Conservation (phyloP, 2,113 vertebrate genomes). For the Axis porcinus region DNA sequence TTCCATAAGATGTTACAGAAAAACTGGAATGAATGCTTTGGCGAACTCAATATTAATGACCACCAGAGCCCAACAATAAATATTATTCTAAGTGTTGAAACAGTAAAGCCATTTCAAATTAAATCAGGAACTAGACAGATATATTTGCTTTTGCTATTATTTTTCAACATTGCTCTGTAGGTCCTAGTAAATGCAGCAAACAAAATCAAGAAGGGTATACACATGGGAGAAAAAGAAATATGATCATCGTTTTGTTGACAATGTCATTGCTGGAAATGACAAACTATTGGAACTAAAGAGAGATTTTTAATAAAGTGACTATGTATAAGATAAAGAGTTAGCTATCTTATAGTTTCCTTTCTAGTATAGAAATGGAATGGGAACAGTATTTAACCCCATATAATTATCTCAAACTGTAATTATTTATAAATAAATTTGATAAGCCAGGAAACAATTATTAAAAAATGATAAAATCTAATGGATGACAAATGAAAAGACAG, state of each 20-base stretch:
- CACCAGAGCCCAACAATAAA: not conserved
- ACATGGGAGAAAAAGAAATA: not conserved
- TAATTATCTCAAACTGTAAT: not conserved
- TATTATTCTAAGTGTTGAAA: not conserved
- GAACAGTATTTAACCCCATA: not conserved
- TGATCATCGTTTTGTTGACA: not conserved
- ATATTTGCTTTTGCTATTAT: not conserved
- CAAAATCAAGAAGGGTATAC: not conserved
- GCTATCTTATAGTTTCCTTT: not conserved
- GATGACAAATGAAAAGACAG: not conserved
- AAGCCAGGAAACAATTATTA: not conserved
- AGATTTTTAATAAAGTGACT: not conserved
- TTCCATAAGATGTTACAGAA: not conserved
- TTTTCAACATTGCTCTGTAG: not conserved
- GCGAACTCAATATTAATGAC: not conserved
- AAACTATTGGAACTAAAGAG: not conserved
- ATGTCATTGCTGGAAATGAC: not conserved
- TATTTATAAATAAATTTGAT: constrained; percentile 32
- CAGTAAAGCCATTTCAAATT: not conserved
- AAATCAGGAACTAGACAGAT: not conserved
- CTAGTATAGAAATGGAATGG: not conserved
- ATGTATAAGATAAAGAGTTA: not conserved
- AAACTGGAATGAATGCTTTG: not conserved
- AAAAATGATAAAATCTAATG: constrained; percentile 6
- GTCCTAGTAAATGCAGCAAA: not conserved